Conservation (phyloP, 2,797 vertebrate species). For the Channallabes apus region DNA sequence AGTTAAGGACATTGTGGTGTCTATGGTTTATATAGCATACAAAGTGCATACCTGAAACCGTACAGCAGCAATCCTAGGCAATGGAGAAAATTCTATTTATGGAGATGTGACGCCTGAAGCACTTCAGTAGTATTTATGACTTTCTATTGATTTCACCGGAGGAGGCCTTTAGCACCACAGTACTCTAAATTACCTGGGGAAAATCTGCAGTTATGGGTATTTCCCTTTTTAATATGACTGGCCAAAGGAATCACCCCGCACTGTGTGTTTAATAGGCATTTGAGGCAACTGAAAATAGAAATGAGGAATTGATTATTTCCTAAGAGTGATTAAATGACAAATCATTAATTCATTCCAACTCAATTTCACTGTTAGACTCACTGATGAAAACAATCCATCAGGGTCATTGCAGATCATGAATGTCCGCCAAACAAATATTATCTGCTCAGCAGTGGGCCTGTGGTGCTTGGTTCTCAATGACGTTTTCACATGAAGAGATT, state of each 20-base stretch:
- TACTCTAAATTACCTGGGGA: conserved; percentile 6
- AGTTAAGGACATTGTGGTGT: neutral
- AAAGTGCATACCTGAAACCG: neutral
- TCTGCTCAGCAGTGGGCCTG: neutral
- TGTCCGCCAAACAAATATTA: neutral
- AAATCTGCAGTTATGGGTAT: neutral
- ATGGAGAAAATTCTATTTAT: neutral
- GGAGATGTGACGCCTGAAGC: neutral
- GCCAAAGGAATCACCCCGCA: neutral
- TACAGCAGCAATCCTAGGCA: neutral
- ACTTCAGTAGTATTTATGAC: conserved; percentile 4
- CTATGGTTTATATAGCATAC: neutral
- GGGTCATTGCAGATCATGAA: neutral
- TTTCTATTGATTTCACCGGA: conserved; percentile 22
- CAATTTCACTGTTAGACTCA: neutral
- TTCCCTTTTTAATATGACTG: neutral
- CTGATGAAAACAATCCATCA: neutral
- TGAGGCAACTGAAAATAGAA: neutral
- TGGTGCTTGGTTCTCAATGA: neutral
- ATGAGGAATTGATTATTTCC: neutral
- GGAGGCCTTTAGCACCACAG: neutral
- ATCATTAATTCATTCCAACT: neutral
- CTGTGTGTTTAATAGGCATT: conserved; percentile 3
- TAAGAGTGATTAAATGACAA: neutral
- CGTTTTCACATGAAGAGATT: neutral